Base-by-base conservation (phyloP, 2,888 invertebrate species). In the Caenorhabditis sinica region DNA sequence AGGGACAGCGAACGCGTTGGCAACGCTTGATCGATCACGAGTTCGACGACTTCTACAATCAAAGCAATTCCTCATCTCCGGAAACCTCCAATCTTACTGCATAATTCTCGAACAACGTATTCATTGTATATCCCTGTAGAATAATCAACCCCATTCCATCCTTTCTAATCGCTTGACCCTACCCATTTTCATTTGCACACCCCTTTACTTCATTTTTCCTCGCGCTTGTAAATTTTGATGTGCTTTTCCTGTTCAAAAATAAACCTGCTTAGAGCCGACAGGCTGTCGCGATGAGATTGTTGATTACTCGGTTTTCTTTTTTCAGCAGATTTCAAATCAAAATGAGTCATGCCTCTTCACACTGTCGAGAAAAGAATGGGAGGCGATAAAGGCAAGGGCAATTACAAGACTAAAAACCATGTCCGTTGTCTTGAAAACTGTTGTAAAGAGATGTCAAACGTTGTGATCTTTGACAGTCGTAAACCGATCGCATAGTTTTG, bases 21-120 rank as follows among this genome's bases (percentile, higher is more conserved):
- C 63, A 81, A 40, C 72, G 80, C 5, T 43, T 68, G 60, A 72
- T 81, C 40, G 80, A 81, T 40, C 80, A 73, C 51, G 60, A 58
- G 20, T 81, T 33, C 30, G 80, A 73, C 66, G 15, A 9, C 6
- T 66, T 28, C 73, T 73, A 81, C 40, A 20, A 30, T 33, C 56
- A 40, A 43, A 40, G 1, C 33, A 3, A 33, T 20, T 61, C 49
- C 6, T 61, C 61, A 30, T 51, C 66, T 0, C 17, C 58, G 2
- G 30, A 65, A 6, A 28, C 23, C 23, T 66, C 58, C 4, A 33
- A 11, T 45, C 1, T 45, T 23, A 13, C 56, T 36, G n/a, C 49
- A 33, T 30, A 20, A 23, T 56, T 56, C 56, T 15, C 25, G 49
- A 13, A 30, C 36, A 28, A 74, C 66, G 45, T 28, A 75, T 58